These are phyloP conservation scores for Otolemur garnettii DNA, from an alignment of 2,113 vertebrate species.

Conservation along the genomic window DNA sequence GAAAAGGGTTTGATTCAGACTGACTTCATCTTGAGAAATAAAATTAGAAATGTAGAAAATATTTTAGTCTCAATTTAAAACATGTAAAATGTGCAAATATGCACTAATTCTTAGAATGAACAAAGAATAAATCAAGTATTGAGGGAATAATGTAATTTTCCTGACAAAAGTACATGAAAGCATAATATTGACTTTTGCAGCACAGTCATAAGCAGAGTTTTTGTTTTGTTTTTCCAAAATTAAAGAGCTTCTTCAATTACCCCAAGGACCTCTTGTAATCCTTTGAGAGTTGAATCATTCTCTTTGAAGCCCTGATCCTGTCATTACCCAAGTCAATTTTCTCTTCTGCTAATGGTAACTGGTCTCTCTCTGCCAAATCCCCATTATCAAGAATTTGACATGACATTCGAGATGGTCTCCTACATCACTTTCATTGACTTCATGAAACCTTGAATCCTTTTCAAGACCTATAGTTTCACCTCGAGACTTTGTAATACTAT, in stretches of 20 bases:
- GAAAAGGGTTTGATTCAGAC: not conserved
- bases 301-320: constrained; percentile 71
- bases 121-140: constrained; percentile 52
- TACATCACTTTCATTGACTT: constrained; percentile 63
- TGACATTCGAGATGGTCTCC: constrained; percentile 57
- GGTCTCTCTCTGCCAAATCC: constrained; percentile 56
- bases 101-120: constrained; percentile 55
- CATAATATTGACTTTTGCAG: constrained; percentile 54
- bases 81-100: constrained; percentile 60
- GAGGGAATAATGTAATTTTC: constrained; percentile 58
- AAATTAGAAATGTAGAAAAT: constrained; percentile 54
- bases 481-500: constrained; percentile 33
- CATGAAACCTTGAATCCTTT: constrained; percentile 61
- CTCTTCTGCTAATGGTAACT: constrained; percentile 58
- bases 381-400: constrained; percentile 56
- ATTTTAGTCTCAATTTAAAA: constrained; percentile 63
- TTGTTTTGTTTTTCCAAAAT: constrained; percentile 68
- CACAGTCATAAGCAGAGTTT: constrained; percentile 47
- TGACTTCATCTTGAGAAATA: constrained; percentile 61
- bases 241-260: constrained; percentile 73
- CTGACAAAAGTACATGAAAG: constrained; percentile 21
- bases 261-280: constrained; percentile 69
- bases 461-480: constrained; percentile 26
- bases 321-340: constrained; percentile 71
- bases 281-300: constrained; percentile 71